Conservation (phyloP, 2,113 vertebrate genomes). For the Engystomops pustulosus region DNA sequence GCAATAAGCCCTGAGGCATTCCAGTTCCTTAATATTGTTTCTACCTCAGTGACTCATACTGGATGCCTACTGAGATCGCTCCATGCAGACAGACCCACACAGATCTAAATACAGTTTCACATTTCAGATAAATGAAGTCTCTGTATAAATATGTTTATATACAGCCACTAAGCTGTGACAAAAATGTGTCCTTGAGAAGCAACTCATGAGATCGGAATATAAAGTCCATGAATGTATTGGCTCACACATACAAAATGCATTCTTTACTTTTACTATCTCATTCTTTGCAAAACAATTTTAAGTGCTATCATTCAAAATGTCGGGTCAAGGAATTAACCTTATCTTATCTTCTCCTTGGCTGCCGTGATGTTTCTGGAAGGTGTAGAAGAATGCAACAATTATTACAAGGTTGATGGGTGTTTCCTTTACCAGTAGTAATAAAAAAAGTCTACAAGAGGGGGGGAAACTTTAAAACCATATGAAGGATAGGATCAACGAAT, state of each 20-base stretch:
- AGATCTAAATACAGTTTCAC: conserved; percentile 12
- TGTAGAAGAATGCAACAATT: neutral
- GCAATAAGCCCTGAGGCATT: conserved; percentile 11
- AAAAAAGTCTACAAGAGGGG: no score
- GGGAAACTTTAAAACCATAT: no score
- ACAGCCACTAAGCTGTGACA: neutral
- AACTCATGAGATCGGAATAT: neutral
- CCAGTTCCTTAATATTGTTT: neutral
- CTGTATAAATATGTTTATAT: conserved; percentile 39
- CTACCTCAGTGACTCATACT: neutral
- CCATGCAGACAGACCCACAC: conserved; percentile 23
- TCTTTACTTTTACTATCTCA: neutral
- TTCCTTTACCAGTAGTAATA: no score
- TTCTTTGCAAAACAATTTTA: neutral
- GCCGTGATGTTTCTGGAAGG: neutral
- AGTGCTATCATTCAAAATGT: neutral
- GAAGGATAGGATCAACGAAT: no score
- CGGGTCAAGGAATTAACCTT: neutral
- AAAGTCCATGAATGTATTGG: neutral
- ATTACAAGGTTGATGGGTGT: neutral
- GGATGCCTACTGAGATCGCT: conserved; percentile 2
- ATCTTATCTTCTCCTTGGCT: conserved; percentile 5
- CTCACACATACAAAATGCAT: neutral
- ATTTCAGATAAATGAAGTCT: conserved; percentile 17
- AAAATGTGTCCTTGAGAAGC: conserved; percentile 2